phyloP scores from a whole-genome alignment of 2,888 invertebrate species.

The Malthinus flaveolus region DNA sequence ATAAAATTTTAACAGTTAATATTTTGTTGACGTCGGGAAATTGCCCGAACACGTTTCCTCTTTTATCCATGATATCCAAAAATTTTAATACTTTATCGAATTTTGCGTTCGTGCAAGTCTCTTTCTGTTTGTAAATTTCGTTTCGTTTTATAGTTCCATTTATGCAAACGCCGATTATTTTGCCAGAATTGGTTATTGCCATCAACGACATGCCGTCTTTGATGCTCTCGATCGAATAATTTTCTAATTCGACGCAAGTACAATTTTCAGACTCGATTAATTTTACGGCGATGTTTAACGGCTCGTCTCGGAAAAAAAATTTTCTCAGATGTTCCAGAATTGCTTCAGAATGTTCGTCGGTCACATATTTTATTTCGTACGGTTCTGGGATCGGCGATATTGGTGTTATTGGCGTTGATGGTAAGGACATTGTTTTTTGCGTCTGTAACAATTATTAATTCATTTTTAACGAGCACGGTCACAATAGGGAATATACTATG shows the following conservation, averaged over 20 bases:
- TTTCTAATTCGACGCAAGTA: slow-evolving; percentile 66
- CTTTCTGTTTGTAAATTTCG: slow-evolving; percentile 55
- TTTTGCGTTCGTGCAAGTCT: slow-evolving; percentile 61
- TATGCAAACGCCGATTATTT: slow-evolving; percentile 56
- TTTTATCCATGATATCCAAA: slow-evolving; percentile 60
- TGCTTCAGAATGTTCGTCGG: slow-evolving; percentile 53
- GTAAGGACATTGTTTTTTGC: slow-evolving; percentile 39
- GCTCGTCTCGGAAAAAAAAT: slow-evolving; percentile 75
- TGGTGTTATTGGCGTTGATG: slow-evolving; percentile 48
- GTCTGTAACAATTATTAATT: slow-evolving; percentile 18
- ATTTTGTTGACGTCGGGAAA: slow-evolving; percentile 60
- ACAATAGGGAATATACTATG: no score
- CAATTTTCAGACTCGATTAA: slow-evolving; percentile 64
- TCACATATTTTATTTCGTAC: slow-evolving; percentile 55
- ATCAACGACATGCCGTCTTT: slow-evolving; percentile 65
- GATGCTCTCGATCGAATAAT: slow-evolving; percentile 62
- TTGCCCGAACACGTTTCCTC: slow-evolving; percentile 60
- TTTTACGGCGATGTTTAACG: slow-evolving; percentile 65
- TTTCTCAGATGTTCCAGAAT: slow-evolving; percentile 60
- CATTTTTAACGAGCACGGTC: no score
- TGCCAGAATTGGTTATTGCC: slow-evolving; percentile 62
- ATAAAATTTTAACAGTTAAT: slow-evolving; percentile 67
- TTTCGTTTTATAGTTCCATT: slow-evolving; percentile 49
- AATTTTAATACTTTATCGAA: slow-evolving; percentile 68
- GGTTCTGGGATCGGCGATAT: slow-evolving; percentile 44